phyloP scores from a whole-genome alignment of 1,140 invertebrate genomes.

The Drosophila repletoides region DNA sequence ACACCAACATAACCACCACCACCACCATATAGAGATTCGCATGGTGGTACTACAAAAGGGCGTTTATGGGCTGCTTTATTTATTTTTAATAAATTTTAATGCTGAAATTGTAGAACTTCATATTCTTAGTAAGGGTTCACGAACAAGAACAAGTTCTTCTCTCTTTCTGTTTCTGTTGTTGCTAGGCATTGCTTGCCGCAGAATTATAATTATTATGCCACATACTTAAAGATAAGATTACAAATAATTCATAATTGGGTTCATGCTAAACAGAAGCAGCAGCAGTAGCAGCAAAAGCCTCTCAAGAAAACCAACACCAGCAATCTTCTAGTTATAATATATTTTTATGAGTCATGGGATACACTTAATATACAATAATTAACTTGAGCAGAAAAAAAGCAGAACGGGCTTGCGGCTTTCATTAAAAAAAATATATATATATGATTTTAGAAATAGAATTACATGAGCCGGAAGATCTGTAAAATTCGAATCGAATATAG shows the following conservation, averaged over 20 bases:
- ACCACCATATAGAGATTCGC: too few relatives aligned
- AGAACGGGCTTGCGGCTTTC: conserved; percentile 4
- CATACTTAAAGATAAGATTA: conserved; percentile 75
- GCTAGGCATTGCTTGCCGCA: conserved; percentile 64
- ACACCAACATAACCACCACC: background rate
- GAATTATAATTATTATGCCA: conserved; percentile 73
- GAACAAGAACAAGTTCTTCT: too few relatives aligned
- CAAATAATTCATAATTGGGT: conserved; percentile 76
- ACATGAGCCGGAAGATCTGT: too few relatives aligned
- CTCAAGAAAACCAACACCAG: conserved; percentile 47
- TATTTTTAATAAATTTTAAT: conserved; percentile 80
- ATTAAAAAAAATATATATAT: too few relatives aligned
- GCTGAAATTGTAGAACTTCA: conserved; percentile 69
- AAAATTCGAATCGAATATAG: too few relatives aligned
- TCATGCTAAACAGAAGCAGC: conserved; percentile 42
- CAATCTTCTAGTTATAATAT: background rate
- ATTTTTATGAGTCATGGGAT: background rate
- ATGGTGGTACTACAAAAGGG: background rate
- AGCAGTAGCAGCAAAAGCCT: conserved; percentile 19
- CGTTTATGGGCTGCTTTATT: conserved; percentile 52
- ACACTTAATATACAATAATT: conserved; percentile 21
- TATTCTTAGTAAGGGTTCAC: conserved; percentile 19
- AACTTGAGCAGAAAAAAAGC: conserved; percentile 6
- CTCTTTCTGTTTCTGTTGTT: background rate
- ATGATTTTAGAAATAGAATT: too few relatives aligned